Base-by-base conservation (phyloP, 2,113 vertebrate genomes). In the Tor tambroides region DNA sequence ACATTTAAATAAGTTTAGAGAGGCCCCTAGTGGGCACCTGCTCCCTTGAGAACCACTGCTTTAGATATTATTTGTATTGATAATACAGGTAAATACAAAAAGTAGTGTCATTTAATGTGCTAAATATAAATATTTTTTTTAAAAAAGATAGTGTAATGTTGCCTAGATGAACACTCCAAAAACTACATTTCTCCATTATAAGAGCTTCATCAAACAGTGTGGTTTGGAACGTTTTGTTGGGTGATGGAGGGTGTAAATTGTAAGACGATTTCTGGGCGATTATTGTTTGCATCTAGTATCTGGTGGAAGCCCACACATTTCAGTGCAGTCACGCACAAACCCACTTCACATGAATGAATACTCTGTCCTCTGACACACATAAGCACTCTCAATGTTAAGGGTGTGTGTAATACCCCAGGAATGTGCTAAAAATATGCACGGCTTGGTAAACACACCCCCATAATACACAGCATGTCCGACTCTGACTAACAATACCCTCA, bases 401-500 rank as follows among this genome's bases (percentile, higher is more conserved):
- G 63, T 67, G 46, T 84, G 89, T 87, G 83, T 84, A 86, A 86
- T 80, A 87, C 75, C 76, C 83, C 59, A 19, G 82, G 72, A 90
- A 88, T 88, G 85, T 85, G 78, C 79, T 87, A 87, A 74, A 85
- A 88, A 88, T 88, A 88, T 46, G 19, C 32, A 46, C 2, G 49
- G 41, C 74, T 83, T 80, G 49, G 46, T 49, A 54, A 67, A 76
- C 80, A 84, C 89, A 80, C 84, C 69, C 65, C 79, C 43, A 87
- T 87, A 75, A 77, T 38, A 65, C 51, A 84, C 77, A 83, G 54
- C 51, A 76, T 85, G 83, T 61, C 56, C 43, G 30, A 85, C 71
- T 72, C 74, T 87, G 72, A 89, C 88, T 85, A 89, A 89, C 78
- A 54, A 83, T 65, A 85, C 75, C 59, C 38, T 51, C 75, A 30